phyloP scores from a whole-genome alignment of 2,797 vertebrate species.

The Selene dorsalis region DNA sequence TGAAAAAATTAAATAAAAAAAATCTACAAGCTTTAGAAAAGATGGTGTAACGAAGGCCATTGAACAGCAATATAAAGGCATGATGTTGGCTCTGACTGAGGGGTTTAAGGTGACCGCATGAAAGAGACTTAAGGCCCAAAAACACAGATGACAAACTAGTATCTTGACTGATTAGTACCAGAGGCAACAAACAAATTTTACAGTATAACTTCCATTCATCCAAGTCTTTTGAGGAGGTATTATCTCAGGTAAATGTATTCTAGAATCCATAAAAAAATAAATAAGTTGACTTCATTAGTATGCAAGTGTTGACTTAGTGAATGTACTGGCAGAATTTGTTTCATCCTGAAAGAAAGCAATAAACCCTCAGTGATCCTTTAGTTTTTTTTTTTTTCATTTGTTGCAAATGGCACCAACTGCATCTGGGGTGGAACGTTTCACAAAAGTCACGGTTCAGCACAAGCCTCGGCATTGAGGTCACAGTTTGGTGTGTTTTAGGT shows the following conservation, averaged over 20 bases:
- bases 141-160: constrained; percentile 73
- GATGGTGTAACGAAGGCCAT: constrained; percentile 71
- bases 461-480: constrained; percentile 75
- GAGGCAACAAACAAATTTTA: constrained; percentile 74
- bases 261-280: constrained; percentile 73
- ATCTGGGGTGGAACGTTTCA: constrained; percentile 73
- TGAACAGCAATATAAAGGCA: constrained; percentile 73
- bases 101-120: constrained; percentile 61
- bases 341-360: constrained; percentile 49
- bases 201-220: constrained; percentile 70
- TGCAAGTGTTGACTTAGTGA: constrained; percentile 61
- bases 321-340: constrained; percentile 60
- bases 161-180: constrained; percentile 73
- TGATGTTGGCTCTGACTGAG: constrained; percentile 61
- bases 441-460: constrained; percentile 71
- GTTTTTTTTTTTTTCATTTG: constrained; percentile 46
- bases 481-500: constrained; percentile 74
- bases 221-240: constrained; percentile 74
- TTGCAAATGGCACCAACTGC: constrained; percentile 72
- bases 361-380: constrained; percentile 45
- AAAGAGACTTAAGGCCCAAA: constrained; percentile 76
- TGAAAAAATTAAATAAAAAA: constrained; percentile 6
- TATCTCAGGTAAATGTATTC: constrained; percentile 49
- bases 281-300: constrained; percentile 61
- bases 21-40: constrained; percentile 52